Evolutionary conservation across 2,888 invertebrate species (phyloP), one percentile per base, ranked within the genome.

Genomic region (Cephonodes hylas): DNA sequence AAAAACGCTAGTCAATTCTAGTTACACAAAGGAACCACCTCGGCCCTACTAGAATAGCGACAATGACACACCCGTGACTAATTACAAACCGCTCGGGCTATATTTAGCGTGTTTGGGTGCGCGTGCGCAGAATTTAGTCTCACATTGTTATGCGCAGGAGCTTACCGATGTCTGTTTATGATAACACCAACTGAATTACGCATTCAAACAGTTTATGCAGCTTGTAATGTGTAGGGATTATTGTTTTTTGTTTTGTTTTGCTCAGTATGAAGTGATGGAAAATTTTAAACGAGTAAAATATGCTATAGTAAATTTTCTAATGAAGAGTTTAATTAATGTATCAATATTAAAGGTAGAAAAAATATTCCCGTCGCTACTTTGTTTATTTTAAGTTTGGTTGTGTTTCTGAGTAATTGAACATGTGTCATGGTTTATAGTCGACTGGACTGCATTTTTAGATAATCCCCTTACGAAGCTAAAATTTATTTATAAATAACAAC

Each of bases 21-120:
- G 6, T 48, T 27, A 53, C 18, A 53, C 44, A 44, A 44, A 44
- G 20, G 44, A 7, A 8, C 10, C 15, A 13, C 13, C n/a, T 13
- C 38, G 10, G n/a, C 10, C 34, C n/a, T n/a, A 38, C 25, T 18
- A 53, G 18, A 53, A 53, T 53, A 53, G 8, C 45, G n/a, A n/a
- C 31, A 8, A 10, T 53, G 53, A 31, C 53, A 53, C n/a, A 53
- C 31, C 13, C 42, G 42, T 53, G 27, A 58, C 53, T 46, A 62
- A 22, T 60, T 60, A 64, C 59, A 25, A 57, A 18, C 53, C 27
- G 38, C 31, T 18, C 27, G 8, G 3, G 18, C 53, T 53, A 31
- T 53, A 53, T 53, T 53, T 53, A 31, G 53, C 27, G 31, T 31
- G 42, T 42, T 42, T 45, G 18, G 8, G 53, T 53, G 53, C 53